phyloP scores from a whole-genome alignment of 1,140 invertebrate genomes.

The Eueides isabella region DNA sequence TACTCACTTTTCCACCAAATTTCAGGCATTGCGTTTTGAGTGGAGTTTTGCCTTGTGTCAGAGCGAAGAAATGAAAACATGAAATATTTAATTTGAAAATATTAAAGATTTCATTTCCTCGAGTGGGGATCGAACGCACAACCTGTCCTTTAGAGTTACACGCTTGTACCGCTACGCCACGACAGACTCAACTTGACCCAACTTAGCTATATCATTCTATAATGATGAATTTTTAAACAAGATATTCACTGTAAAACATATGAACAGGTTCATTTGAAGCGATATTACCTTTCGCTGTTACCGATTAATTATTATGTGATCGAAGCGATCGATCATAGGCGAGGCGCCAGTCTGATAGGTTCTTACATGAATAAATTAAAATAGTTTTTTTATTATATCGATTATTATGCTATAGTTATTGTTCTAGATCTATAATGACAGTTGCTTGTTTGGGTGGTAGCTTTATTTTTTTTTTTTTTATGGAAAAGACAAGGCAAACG shows the following conservation, averaged over 20 bases:
- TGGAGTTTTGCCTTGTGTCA: too few species aligned
- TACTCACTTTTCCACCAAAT: too few species aligned
- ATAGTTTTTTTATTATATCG: constrained; percentile 27
- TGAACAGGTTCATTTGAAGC: constrained; percentile 14
- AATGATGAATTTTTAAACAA: constrained; percentile 7
- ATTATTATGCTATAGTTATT: constrained; percentile 40
- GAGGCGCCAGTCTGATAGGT: constrained; percentile 59
- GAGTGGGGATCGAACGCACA: too few species aligned
- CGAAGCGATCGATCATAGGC: constrained; percentile 56
- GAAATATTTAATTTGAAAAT: too few species aligned
- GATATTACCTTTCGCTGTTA: constrained; percentile 25
- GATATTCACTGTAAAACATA: constrained; percentile 5
- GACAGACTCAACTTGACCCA: too few species aligned
- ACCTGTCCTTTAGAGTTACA: too few species aligned
- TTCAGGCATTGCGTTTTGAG: too few species aligned
- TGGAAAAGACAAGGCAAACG: too few species aligned
- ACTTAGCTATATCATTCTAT: not conserved
- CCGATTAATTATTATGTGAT: constrained; percentile 60
- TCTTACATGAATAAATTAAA: constrained; percentile 58
- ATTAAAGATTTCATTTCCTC: too few species aligned
- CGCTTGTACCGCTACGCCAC: too few species aligned
- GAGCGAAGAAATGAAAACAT: too few species aligned
- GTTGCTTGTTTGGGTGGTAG: not conserved
- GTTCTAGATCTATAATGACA: constrained; percentile 14
- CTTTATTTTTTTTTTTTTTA: too few species aligned